phyloP scores from a whole-genome alignment of 2,888 invertebrate species.

The Ochlodes sylvanus region DNA sequence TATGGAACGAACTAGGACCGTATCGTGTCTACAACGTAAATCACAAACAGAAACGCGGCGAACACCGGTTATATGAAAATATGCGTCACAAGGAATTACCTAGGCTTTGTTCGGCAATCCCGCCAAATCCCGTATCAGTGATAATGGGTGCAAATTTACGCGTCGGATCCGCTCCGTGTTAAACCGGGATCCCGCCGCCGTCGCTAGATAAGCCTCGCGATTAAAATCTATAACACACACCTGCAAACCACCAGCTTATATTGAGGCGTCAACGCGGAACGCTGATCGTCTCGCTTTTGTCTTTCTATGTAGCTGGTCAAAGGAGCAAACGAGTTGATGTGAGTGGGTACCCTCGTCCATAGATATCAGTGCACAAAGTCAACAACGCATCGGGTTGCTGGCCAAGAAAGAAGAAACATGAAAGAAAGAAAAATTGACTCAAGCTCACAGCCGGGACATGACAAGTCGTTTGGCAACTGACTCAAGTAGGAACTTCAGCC shows the following conservation, averaged over 20 bases:
- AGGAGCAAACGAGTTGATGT: too few species aligned
- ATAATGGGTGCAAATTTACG: constrained; percentile 65
- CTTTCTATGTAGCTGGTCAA: too few species aligned
- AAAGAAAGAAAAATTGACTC: too few species aligned
- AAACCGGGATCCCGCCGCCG: constrained; percentile 19
- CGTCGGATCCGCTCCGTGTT: constrained; percentile 19
- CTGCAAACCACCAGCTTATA: neutral
- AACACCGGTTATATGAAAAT: constrained; percentile 18
- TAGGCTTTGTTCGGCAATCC: constrained; percentile 42
- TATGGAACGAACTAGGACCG: neutral
- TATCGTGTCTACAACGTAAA: neutral
- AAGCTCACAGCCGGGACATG: too few species aligned
- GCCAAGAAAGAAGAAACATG: too few species aligned
- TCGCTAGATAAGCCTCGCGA: constrained; percentile 24
- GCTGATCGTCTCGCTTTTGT: too few species aligned
- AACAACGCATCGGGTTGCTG: too few species aligned
- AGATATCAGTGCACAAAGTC: too few species aligned
- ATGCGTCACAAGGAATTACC: constrained; percentile 31
- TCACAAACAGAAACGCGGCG: neutral
- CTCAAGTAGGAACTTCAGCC: too few species aligned
- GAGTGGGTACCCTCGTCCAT: too few species aligned
- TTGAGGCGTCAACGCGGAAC: neutral
- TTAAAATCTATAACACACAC: constrained; percentile 32
- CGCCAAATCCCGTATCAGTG: constrained; percentile 58
- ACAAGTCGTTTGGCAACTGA: too few species aligned